phyloP scores from a whole-genome alignment of 1,140 invertebrate genomes.

The Asobara japonica region DNA sequence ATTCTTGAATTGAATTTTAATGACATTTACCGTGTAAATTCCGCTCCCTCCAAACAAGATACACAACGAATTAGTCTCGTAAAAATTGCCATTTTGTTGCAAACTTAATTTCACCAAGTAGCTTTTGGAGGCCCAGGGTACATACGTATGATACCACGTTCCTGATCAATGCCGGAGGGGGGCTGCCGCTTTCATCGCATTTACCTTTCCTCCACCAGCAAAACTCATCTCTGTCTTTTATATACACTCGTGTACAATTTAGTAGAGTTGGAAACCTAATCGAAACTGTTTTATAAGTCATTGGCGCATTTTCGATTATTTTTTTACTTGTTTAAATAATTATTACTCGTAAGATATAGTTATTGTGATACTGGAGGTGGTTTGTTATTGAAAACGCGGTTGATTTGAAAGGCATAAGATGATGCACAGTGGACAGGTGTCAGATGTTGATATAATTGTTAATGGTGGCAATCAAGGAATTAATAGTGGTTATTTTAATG shows the following conservation, averaged over 20 bases:
- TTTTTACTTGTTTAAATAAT: not conserved
- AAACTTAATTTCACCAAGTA: too few relatives aligned
- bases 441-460: not conserved
- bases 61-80: too few relatives aligned
- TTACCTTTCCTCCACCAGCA: constrained; percentile 17
- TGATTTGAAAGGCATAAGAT: not conserved
- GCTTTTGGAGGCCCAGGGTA: not conserved
- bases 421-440: constrained; percentile 17
- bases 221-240: not conserved
- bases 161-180: not conserved
- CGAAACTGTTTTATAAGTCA: not conserved
- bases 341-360: too few relatives aligned
- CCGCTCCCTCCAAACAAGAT: too few relatives aligned
- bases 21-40: too few relatives aligned
- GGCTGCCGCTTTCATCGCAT: not conserved
- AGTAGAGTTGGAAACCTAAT: not conserved
- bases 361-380: not conserved
- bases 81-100: not conserved
- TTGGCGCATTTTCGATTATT: not conserved
- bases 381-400: not conserved
- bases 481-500: constrained; percentile 27
- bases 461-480: not conserved
- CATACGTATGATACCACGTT: not conserved
- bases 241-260: not conserved
- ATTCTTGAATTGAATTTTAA: too few relatives aligned